Evolutionary conservation across 1,140 invertebrate genomes (phyloP), one percentile per base, ranked within the genome.

Genomic region (Amphibalanus amphitrite): DNA sequence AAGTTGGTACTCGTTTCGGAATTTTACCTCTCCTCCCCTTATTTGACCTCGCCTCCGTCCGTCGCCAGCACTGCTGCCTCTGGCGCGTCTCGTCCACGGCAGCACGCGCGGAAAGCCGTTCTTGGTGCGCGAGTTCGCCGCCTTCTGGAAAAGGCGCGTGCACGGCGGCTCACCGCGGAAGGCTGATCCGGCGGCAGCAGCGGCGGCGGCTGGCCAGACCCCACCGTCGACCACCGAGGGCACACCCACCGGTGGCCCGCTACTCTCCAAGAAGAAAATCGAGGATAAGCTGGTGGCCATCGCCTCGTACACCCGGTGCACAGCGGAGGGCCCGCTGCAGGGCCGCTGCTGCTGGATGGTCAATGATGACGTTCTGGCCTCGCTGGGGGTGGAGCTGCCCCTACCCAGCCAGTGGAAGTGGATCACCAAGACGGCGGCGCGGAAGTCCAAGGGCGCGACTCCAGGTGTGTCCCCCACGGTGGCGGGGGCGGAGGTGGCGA

Each of bases 331-430:
- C 40, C 77, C 80, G 3, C 81, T 85, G 78, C 79, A 82, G 73
- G 80, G 82, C 4, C 86, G 86, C 73, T 79, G 78, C 3, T 88
- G 87, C 74, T 91, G 89, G 89, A 84, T 85, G 72, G 87, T 91
- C 3, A 74, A 83, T 3, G 80, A 84, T 20, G 84, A 86, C 3
- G 74, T 85, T 10, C 77, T 84, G 4, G 47, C 29, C 28, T 69
- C 65, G 17, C 65, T 67, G 65, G 10, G 10, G 65, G n/a, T 28
- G 10, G 28, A 67, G 28, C 65, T 67, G n/a, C 65, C 65, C 3
- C 65, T 67, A 26, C 65, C 65, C 65, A 67, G 28, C 65, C 10
- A 26, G 65, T 67, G 65, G 65, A 67, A 67, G 47, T 59, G 47
- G 47, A 59, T 23, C 47, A 59, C 47, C 47, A 59, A 59, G 47